These are phyloP conservation scores for Tangara arthus DNA, from an alignment of 2,797 vertebrate species.

Conservation along the genomic window DNA sequence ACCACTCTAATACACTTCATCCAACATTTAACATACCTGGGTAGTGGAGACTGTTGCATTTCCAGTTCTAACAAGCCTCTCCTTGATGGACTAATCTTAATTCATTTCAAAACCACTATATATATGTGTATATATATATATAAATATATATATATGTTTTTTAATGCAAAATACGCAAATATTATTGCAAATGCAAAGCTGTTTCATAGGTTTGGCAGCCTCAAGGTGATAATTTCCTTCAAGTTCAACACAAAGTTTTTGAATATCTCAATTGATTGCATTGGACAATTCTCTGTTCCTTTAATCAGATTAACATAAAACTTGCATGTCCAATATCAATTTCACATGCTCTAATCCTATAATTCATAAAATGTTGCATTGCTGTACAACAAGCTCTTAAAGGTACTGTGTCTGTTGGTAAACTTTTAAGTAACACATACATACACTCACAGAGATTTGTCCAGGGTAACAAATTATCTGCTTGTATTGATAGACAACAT, in stretches of 20 bases:
- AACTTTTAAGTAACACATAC: not conserved
- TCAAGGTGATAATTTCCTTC: conserved; percentile 57
- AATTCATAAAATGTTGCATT: not conserved
- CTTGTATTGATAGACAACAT: not conserved
- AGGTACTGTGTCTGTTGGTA: not conserved
- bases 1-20: not conserved
- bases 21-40: not conserved
- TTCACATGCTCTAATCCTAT: not conserved
- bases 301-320: conserved; percentile 60
- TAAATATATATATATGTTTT: not conserved
- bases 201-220: conserved; percentile 47
- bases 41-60: not conserved
- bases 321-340: conserved; percentile 52
- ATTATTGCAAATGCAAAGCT: conserved; percentile 45
- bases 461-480: not conserved
- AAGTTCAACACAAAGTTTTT: conserved; percentile 47
- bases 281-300: conserved; percentile 35
- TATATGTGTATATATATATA: not conserved
- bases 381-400: not conserved
- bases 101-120: conserved; percentile 8
- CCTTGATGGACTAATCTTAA: conserved; percentile 37
- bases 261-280: conserved; percentile 55
- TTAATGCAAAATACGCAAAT: conserved; percentile 43
- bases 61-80: conserved; percentile 27
- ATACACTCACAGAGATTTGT: not conserved